Conservation (phyloP, 1,140 invertebrate genomes). For the Drosophila simulans region DNA sequence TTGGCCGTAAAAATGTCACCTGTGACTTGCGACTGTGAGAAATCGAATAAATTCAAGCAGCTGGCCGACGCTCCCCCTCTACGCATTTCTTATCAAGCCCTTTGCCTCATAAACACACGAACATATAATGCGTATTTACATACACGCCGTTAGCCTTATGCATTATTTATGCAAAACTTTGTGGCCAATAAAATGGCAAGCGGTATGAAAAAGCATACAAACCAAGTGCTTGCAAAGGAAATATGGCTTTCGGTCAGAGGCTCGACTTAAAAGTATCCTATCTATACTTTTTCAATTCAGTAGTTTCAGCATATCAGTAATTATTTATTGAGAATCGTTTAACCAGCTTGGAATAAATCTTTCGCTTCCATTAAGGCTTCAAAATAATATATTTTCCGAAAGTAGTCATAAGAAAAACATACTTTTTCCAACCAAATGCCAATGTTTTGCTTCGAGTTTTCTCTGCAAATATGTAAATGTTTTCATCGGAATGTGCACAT, state of each 20-base stretch:
- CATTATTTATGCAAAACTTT: constrained; percentile 80
- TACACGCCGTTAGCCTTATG: constrained; percentile 20
- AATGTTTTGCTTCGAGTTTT: constrained; percentile 27
- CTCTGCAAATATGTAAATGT: constrained; percentile 6
- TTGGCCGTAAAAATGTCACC: constrained; percentile 81
- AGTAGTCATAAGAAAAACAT: not conserved
- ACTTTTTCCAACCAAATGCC: constrained; percentile 1
- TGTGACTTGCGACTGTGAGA: constrained; percentile 74
- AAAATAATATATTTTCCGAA: constrained; percentile 3
- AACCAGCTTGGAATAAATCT: not conserved
- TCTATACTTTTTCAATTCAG: too few species aligned
- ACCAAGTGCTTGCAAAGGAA: not conserved
- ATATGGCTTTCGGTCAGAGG: not conserved
- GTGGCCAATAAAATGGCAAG: constrained; percentile 52
- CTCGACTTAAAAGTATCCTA: not conserved
- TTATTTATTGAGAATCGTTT: not conserved
- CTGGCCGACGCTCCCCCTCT: constrained; percentile 18
- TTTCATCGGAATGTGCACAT: constrained; percentile 2
- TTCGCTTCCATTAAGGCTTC: not conserved
- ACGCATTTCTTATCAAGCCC: constrained; percentile 47
- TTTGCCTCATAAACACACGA: constrained; percentile 44
- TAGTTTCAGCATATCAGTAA: too few species aligned
- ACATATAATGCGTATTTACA: constrained; percentile 12
- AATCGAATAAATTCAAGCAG: constrained; percentile 79
- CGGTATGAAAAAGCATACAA: constrained; percentile 15